Conservation (phyloP, 2,888 invertebrate genomes). For the Alsophila aescularia region DNA sequence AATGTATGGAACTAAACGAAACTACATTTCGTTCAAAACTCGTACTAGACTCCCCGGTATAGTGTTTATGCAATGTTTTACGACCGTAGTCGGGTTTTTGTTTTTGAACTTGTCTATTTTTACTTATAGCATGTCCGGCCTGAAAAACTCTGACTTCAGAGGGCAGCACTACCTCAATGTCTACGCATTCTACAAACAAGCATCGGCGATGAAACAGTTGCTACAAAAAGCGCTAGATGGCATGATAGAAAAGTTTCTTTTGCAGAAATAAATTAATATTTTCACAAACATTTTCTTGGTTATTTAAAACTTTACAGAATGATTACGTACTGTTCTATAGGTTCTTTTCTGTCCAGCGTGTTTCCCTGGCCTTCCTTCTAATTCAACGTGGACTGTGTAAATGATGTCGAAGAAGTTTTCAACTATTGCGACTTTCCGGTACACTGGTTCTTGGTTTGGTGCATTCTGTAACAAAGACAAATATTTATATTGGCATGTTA, state of each 20-base stretch:
- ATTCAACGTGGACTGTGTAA: conserved; percentile 96
- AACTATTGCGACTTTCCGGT: conserved; percentile 97
- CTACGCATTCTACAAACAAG: too few relatives aligned
- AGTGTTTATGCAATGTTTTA: too few relatives aligned
- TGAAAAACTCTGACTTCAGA: too few relatives aligned
- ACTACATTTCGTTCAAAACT: too few relatives aligned
- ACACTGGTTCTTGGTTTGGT: conserved; percentile 88
- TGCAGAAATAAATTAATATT: background rate
- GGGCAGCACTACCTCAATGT: too few relatives aligned
- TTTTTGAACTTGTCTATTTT: too few relatives aligned
- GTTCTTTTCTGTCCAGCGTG: conserved; percentile 99
- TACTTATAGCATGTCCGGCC: too few relatives aligned
- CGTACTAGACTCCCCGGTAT: too few relatives aligned
- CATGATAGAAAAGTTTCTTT: too few relatives aligned
- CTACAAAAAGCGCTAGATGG: conserved; percentile 35
- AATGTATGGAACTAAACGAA: too few relatives aligned
- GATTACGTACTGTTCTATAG: conserved; percentile 93
- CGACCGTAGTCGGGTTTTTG: too few relatives aligned
- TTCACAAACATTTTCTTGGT: background rate
- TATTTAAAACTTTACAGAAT: background rate
- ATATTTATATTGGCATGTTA: conserved; percentile 1
- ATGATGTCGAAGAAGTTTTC: conserved; percentile 99
- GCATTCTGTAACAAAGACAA: conserved; percentile 86
- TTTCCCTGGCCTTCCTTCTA: conserved; percentile 95
- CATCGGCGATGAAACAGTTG: background rate